Evolutionary conservation across 2,888 invertebrate genomes (phyloP).

Genomic region (Phortica magna): DNA sequence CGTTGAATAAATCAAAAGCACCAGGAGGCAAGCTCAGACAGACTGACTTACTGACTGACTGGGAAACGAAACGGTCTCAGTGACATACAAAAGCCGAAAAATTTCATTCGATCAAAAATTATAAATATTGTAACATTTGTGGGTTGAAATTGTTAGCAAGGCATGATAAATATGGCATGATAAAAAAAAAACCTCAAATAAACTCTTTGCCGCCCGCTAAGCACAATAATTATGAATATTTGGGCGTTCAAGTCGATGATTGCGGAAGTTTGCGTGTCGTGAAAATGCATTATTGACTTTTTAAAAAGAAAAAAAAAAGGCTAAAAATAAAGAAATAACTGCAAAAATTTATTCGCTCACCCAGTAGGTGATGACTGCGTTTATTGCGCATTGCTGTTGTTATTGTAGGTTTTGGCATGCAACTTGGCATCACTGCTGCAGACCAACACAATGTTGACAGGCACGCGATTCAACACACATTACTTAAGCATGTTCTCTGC

Average conservation of each 20-base stretch:
- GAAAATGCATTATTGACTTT: conserved; percentile 7
- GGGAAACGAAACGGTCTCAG: neutral
- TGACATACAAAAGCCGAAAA: neutral
- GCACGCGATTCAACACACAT: conserved; percentile 22
- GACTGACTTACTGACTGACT: neutral
- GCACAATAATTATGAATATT: neutral
- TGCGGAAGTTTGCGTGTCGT: conserved; percentile 19
- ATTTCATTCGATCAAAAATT: conserved; percentile 4
- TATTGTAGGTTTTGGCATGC: neutral
- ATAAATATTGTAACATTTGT: neutral
- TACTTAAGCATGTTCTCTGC: neutral
- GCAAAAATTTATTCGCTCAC: neutral
- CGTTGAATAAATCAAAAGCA: neutral
- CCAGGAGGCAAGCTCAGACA: neutral
- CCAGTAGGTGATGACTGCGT: conserved; percentile 15
- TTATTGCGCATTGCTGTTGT: neutral
- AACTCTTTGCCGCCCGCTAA: neutral
- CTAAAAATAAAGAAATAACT: neutral
- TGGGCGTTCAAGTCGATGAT: neutral
- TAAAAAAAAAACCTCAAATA: neutral
- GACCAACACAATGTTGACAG: neutral
- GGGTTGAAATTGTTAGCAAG: neutral
- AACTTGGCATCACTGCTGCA: conserved; percentile 7
- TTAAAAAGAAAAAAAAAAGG: neutral
- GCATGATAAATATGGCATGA: neutral